Percentiles rank a stretch among this genome's conserved stretches.
phyloP scores from a whole-genome alignment of 2,797 vertebrate genomes.

The Taenioides sp. region DNA sequence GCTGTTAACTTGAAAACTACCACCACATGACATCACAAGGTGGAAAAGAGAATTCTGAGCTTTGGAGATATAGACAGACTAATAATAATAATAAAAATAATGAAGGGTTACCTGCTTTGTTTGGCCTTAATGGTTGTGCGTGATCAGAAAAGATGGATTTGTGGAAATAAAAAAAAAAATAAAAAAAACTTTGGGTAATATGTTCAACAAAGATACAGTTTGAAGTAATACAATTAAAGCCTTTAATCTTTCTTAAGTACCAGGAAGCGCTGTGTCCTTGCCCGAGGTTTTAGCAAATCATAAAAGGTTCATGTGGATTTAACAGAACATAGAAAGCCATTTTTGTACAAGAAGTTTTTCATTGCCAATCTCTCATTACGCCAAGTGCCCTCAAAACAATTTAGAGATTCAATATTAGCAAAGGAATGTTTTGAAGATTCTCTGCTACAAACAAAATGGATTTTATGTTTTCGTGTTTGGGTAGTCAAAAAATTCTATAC shows the following conservation, averaged over 20 bases:
- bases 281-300: constrained; percentile 11
- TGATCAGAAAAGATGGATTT: neutral
- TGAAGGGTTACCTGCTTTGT: neutral
- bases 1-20: too few species aligned
- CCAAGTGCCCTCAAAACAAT: neutral
- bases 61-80: too few species aligned
- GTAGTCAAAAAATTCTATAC: neutral
- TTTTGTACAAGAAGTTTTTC: neutral
- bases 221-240: neutral
- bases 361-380: neutral
- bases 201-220: neutral
- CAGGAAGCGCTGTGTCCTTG: constrained; percentile 17
- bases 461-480: neutral
- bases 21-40: too few species aligned
- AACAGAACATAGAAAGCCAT: neutral
- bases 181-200: neutral
- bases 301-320: constrained; percentile 5
- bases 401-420: neutral
- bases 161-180: neutral
- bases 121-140: neutral
- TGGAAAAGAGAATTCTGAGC: too few species aligned
- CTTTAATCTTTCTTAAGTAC: constrained; percentile 8
- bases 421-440: neutral
- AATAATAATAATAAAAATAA: too few species aligned
- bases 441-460: neutral